Evolutionary conservation across 1,140 invertebrate species (phyloP).

Genomic region (Orchestia grillus): DNA sequence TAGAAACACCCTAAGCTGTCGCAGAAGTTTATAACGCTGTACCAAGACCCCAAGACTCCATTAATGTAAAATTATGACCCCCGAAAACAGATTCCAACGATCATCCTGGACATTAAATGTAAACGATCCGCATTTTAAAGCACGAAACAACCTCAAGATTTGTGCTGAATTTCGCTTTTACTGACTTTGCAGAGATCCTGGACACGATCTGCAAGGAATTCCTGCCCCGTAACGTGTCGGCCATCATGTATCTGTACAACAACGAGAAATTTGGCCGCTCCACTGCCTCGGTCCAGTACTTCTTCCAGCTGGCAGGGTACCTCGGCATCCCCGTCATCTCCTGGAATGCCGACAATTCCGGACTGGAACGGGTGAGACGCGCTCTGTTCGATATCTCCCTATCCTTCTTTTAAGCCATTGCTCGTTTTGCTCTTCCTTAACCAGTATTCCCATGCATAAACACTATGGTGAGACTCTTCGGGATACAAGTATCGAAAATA

Average conservation of each 20-base stretch:
- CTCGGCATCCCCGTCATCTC: slow-evolving; percentile 89
- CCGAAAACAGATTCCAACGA: background rate
- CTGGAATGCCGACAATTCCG: slow-evolving; percentile 95
- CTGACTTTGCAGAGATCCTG: slow-evolving; percentile 70
- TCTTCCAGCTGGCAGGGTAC: slow-evolving; percentile 90
- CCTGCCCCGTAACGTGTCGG: slow-evolving; percentile 87
- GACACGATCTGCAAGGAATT: slow-evolving; percentile 89
- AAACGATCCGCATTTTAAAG: background rate
- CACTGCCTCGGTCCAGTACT: slow-evolving; percentile 93
- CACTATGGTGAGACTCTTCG: background rate
- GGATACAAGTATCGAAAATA: background rate
- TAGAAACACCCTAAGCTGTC: too few relatives aligned
- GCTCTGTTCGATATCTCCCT: background rate
- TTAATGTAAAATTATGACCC: too few relatives aligned
- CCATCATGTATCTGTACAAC: slow-evolving; percentile 94
- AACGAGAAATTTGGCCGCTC: slow-evolving; percentile 88
- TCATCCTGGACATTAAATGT: background rate
- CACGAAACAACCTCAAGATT: background rate
- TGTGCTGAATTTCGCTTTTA: background rate
- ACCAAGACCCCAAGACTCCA: too few relatives aligned
- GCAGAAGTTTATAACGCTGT: too few relatives aligned
- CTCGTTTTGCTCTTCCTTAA: background rate
- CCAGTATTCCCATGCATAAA: background rate
- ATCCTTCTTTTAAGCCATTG: background rate
- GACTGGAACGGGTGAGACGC: slow-evolving; percentile 78